phyloP scores from a whole-genome alignment of 2,888 invertebrate species.

The Drosophila greeni region DNA sequence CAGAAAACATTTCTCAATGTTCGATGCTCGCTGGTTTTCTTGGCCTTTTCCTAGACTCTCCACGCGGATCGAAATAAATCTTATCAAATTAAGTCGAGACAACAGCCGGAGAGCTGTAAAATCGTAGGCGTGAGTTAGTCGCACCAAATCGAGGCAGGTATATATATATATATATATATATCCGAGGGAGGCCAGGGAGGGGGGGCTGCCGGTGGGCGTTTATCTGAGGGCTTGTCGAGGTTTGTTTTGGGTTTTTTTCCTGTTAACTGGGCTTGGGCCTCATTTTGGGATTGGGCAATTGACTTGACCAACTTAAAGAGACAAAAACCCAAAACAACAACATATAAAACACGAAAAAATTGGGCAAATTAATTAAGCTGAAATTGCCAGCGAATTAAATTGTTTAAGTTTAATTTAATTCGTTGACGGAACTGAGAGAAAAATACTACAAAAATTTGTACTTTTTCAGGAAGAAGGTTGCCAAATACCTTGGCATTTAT shows the following conservation, averaged over 20 bases:
- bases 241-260: slow-evolving; percentile 37
- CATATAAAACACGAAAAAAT: slow-evolving; percentile 51
- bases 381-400: slow-evolving; percentile 71
- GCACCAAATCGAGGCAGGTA: slow-evolving; percentile 30
- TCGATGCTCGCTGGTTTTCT: slow-evolving; percentile 41
- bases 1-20: slow-evolving; percentile 48
- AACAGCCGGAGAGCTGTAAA: slow-evolving; percentile 31
- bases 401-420: slow-evolving; percentile 66
- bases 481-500: slow-evolving; percentile 48
- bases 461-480: slow-evolving; percentile 42
- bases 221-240: slow-evolving; percentile 60
- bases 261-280: slow-evolving; percentile 37
- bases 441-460: not conserved
- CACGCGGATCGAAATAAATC: slow-evolving; percentile 66
- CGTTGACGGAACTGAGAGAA: slow-evolving; percentile 31
- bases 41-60: slow-evolving; percentile 59
- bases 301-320: slow-evolving; percentile 57
- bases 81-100: slow-evolving; percentile 72
- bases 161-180: too few relatives aligned
- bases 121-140: slow-evolving; percentile 47
- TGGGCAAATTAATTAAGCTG: slow-evolving; percentile 72
- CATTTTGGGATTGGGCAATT: slow-evolving; percentile 48
- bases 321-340: slow-evolving; percentile 13
- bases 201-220: slow-evolving; percentile 29
- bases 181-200: not conserved